Evolutionary conservation across 2,888 invertebrate species (phyloP), one percentile per base, ranked within the genome.

Genomic region (Andrena camellia): DNA sequence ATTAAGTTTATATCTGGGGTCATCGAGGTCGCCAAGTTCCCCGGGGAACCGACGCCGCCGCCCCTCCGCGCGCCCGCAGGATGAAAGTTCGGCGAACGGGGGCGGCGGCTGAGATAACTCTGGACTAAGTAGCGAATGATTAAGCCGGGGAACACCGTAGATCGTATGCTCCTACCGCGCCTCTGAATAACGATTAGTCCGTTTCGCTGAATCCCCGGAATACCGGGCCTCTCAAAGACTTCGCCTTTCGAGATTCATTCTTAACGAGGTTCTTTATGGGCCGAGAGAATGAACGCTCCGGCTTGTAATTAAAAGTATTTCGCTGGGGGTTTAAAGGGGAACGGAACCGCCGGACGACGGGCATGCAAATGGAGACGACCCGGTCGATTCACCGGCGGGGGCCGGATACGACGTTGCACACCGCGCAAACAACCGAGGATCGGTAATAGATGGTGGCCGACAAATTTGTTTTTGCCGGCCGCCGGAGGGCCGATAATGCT

Each of bases 1-100:
- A 92, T 92, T 92, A 93, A 91, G 91, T 92, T 92, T 92, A 91
- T 92, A 91, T 92, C 92, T 91, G 85, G 60, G 80, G 81, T 76
- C 84, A 86, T 87, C 86, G 73, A 70, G 79, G 81, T 85, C 77
- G 73, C 79, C 78, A 74, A 78, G 66, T 78, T 87, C 77, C 87
- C 73, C 52, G 66, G 78, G 81, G 82, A 72, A 72, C 73, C 60
- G 50, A 35, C 76, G 62, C 59, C 76, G 62, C 59, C 76, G 57
- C 69, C 63, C 73, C 60, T 26, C 29, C 76, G 62, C 59, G 71
- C 48, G n/a, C 48, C 67, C 73, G 72, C 69, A 35, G 73, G 60
- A 72, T 78, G 78, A 81, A 84, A 84, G 78, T 84, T 85, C 70
- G 76, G 62, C 59, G 57, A 76, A 73, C 75, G 73, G 77, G 60